phyloP scores from a whole-genome alignment of 2,888 invertebrate species.

The Chalcosyrphus nemorum region DNA sequence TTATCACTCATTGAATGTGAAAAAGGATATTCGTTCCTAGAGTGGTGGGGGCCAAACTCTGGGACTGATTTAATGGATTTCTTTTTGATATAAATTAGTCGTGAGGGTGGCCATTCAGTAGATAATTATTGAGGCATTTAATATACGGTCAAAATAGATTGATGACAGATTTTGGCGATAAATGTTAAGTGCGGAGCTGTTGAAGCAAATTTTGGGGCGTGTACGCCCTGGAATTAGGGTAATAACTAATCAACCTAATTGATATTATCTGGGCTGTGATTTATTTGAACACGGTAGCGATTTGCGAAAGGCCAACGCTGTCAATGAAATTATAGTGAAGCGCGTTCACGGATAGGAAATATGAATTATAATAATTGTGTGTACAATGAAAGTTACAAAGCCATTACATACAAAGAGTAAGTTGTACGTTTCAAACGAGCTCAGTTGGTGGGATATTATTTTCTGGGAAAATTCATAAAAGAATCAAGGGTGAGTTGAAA shows the following conservation, averaged over 20 bases:
- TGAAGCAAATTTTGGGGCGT: not conserved
- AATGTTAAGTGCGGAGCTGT: not conserved
- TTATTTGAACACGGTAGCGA: not conserved
- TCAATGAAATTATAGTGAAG: not conserved
- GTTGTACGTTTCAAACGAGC: no score
- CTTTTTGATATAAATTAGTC: conserved; percentile 3
- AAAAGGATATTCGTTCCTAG: not conserved
- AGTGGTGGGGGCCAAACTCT: not conserved
- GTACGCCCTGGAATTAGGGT: not conserved
- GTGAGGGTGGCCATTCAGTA: conserved; percentile 6
- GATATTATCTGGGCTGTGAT: not conserved
- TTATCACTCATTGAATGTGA: conserved; percentile 4
- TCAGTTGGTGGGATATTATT: no score
- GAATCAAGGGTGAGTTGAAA: no score
- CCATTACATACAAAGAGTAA: no score
- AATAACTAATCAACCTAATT: not conserved
- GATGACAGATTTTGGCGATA: not conserved
- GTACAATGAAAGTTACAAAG: no score
- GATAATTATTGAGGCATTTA: conserved; percentile 15
- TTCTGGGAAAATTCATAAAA: no score
- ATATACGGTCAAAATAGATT: conserved; percentile 2
- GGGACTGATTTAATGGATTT: conserved; percentile 5
- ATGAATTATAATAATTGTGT: no score
- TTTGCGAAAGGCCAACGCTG: not conserved
- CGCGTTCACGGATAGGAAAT: not conserved